Base-by-base conservation (phyloP, 2,797 vertebrate species). In the Vireo griseus region DNA sequence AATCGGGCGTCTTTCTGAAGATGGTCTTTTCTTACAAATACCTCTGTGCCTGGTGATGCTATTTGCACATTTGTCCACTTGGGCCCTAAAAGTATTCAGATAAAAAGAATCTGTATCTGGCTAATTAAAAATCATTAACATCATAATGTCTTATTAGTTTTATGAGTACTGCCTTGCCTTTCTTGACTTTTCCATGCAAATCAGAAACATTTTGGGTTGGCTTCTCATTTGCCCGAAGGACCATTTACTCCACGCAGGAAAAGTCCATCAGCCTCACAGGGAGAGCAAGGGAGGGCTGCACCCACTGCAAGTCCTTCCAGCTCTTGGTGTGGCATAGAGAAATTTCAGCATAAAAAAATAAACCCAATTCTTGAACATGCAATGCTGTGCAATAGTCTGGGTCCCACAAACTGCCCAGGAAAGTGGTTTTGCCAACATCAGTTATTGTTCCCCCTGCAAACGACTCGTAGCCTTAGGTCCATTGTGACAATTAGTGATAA, bases 111-210 rank as follows among this genome's bases (percentile, higher is more conserved):
- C 78, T 68, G 8, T 91, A 89, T 74, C 63, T 71, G 57, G 13
- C 72, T 89, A 92, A 94, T 94, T 91, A 91, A 95, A 96, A 92
- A 94, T 86, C 78, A 91, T 94, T 93, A 92, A 39, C 62, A 22
- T 59, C 31, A 42, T 88, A 83, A 84, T 75, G 33, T 75, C 73
- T 42, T 94, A 65, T 45, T 89, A 83, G 54, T 51, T 91, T 52
- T 42, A 39, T 65, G 65, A 79, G 58, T 68, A 63, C 16, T 66
- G 48, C 50, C 75, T 74, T 75, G 61, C 88, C 75, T 88, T 58
- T 72, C 75, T 88, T 65, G 54, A 65, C n/a, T 71, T 51, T 62
- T 72, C 40, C 1, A 2, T 24, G 31, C 65, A 68, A 86, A 90
- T 59, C 69, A 74, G 74, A 73, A 86, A 62, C 0, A 0, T 61